Evolutionary conservation across 1,140 invertebrate species (phyloP).

Genomic region (Lanistes nyassanus): DNA sequence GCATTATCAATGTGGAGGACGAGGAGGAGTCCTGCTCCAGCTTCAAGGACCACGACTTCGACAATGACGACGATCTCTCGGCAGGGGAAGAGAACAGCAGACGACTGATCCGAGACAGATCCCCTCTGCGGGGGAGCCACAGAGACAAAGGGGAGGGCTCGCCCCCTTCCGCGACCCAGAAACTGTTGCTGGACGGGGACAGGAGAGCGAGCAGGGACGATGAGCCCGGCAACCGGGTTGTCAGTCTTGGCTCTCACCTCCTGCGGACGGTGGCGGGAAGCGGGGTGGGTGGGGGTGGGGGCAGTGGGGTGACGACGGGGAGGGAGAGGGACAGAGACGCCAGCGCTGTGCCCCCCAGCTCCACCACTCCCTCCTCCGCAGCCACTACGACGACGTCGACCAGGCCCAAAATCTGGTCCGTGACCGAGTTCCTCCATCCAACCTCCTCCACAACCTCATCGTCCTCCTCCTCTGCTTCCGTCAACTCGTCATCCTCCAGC

Average conservation of each 20-base stretch:
- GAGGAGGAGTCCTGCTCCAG: conserved; percentile 22
- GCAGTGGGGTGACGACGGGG: background rate
- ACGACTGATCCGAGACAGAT: conserved; percentile 12
- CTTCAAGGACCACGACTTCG: conserved; percentile 22
- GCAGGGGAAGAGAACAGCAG: conserved; percentile 2
- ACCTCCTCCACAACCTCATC: conserved; percentile 30
- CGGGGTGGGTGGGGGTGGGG: background rate
- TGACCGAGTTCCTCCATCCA: conserved; percentile 41
- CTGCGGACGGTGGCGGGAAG: too few species aligned
- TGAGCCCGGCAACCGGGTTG: background rate
- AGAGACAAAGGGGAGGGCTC: conserved; percentile 12
- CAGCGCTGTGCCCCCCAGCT: background rate
- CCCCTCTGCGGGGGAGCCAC: conserved; percentile 14
- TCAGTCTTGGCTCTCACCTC: background rate
- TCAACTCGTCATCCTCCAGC: conserved; percentile 15
- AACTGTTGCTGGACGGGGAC: too few species aligned
- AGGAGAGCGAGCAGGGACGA: background rate
- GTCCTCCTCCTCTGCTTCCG: conserved; percentile 10
- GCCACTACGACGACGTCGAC: conserved; percentile 16
- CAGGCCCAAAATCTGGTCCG: conserved; percentile 47
- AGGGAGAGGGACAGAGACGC: background rate
- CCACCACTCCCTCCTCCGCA: background rate
- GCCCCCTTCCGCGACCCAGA: conserved; percentile 1
- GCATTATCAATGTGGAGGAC: conserved; percentile 34
- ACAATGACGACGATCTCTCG: conserved; percentile 4